Conservation (phyloP, 2,888 invertebrate species). For the Glyphotaelius pellucidus region DNA sequence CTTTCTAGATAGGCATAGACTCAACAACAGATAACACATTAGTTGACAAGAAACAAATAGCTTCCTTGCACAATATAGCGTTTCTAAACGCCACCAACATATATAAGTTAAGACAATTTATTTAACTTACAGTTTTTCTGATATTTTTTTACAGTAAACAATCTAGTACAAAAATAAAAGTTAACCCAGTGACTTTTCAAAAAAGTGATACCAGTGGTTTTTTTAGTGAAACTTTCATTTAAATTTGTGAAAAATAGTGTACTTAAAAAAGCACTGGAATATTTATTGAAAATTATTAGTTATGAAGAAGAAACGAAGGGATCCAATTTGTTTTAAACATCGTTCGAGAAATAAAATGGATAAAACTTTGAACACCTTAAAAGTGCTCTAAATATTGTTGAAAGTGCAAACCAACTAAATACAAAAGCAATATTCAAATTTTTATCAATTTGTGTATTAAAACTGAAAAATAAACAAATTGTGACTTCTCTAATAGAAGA, state of each 20-base stretch:
- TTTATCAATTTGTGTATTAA: neutral
- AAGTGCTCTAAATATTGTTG: neutral
- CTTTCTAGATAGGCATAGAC: neutral
- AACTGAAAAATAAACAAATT: neutral
- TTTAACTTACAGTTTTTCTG: neutral
- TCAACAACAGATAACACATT: neutral
- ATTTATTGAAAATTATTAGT: conserved; percentile 44
- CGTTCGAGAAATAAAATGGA: conserved; percentile 62
- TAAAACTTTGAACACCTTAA: conserved; percentile 42
- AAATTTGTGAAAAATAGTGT: neutral
- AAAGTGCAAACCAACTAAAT: neutral
- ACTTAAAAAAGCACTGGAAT: conserved; percentile 18
- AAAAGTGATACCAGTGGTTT: neutral
- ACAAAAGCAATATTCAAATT: neutral
- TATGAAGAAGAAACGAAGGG: conserved; percentile 65
- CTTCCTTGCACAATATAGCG: neutral
- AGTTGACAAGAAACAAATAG: neutral
- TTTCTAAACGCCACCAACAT: neutral
- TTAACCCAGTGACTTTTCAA: neutral
- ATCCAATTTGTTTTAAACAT: conserved; percentile 62
- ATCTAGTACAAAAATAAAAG: conserved; percentile 19
- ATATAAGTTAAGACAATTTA: neutral
- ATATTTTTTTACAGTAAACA: conserved; percentile 1
- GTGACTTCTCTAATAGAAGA: neutral
- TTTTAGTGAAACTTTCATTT: neutral